Evolutionary conservation across 2,797 vertebrate species (phyloP).

Genomic region (Falco cherrug): DNA sequence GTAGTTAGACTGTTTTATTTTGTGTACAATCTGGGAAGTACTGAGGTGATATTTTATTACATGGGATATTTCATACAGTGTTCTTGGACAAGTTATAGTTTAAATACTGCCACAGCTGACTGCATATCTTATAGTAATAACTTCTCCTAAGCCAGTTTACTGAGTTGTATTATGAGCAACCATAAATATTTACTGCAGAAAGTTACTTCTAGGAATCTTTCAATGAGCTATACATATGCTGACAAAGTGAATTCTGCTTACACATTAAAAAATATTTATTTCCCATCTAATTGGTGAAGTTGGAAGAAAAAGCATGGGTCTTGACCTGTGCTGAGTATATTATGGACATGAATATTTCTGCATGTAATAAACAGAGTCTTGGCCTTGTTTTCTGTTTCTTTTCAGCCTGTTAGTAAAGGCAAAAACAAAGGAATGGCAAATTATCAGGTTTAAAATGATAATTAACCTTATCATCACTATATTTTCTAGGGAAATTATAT

Average conservation of each 20-base stretch:
- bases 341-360: slow-evolving; percentile 73
- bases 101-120: slow-evolving; percentile 34
- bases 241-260: slow-evolving; percentile 66
- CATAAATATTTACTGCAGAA: slow-evolving; percentile 72
- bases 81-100: slow-evolving; percentile 32
- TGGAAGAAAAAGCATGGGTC: slow-evolving; percentile 64
- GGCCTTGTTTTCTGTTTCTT: slow-evolving; percentile 16
- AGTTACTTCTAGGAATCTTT: slow-evolving; percentile 61
- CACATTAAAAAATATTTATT: slow-evolving; percentile 73
- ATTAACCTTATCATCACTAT: slow-evolving; percentile 63
- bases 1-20: not conserved
- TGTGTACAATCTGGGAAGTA: not conserved
- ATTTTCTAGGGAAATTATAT: slow-evolving; percentile 51
- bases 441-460: slow-evolving; percentile 51
- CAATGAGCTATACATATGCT: slow-evolving; percentile 34
- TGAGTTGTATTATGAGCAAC: slow-evolving; percentile 26
- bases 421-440: slow-evolving; percentile 54
- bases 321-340: slow-evolving; percentile 67
- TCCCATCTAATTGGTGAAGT: slow-evolving; percentile 74
- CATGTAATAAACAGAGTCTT: slow-evolving; percentile 34
- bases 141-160: slow-evolving; percentile 33
- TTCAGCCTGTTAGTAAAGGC: slow-evolving; percentile 38
- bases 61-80: not conserved
- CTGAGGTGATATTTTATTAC: not conserved
- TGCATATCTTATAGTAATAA: slow-evolving; percentile 49